A percentile compares a stretch with the other conserved stretches of the same genome.
Evolutionary conservation across 2,888 invertebrate genomes (phyloP).

Genomic region (Glomeris marginata): DNA sequence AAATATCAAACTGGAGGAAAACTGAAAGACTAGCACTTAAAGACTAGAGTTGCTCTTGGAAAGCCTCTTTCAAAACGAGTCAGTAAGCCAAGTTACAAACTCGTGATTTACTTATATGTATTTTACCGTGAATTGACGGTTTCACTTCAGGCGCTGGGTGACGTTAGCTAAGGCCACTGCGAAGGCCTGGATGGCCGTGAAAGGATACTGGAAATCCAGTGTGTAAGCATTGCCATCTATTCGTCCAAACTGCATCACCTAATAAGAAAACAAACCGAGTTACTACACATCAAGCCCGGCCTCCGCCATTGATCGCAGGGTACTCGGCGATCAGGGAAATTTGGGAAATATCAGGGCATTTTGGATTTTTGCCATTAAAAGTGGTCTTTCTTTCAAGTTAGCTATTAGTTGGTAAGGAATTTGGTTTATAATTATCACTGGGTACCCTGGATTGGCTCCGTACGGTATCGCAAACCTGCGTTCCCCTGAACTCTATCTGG

Average conservation of each 20-base stretch:
- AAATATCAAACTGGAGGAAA: too few relatives aligned
- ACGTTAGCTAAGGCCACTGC: constrained; percentile 95
- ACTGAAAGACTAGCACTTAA: too few relatives aligned
- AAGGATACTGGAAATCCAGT: constrained; percentile 96
- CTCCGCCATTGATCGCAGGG: too few relatives aligned
- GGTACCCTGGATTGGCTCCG: too few relatives aligned
- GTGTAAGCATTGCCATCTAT: constrained; percentile 98
- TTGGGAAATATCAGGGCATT: too few relatives aligned
- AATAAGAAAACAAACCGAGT: constrained; percentile 11
- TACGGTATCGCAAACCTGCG: constrained; percentile 84
- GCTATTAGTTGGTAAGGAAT: too few relatives aligned
- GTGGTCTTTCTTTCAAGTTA: too few relatives aligned
- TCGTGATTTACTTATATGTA: not conserved
- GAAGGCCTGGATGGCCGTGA: constrained; percentile 95
- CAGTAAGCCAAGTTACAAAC: not conserved
- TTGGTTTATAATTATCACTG: too few relatives aligned
- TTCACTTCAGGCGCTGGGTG: constrained; percentile 77
- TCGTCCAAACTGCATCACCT: constrained; percentile 99
- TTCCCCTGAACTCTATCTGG: constrained; percentile 91
- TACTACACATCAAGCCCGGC: too few relatives aligned
- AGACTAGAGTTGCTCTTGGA: too few relatives aligned
- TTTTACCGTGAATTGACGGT: not conserved
- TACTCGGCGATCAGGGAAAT: too few relatives aligned
- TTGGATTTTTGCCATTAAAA: too few relatives aligned
- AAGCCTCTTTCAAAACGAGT: not conserved